Conservation (phyloP, 2,888 invertebrate genomes). For the Heliconius sara region DNA sequence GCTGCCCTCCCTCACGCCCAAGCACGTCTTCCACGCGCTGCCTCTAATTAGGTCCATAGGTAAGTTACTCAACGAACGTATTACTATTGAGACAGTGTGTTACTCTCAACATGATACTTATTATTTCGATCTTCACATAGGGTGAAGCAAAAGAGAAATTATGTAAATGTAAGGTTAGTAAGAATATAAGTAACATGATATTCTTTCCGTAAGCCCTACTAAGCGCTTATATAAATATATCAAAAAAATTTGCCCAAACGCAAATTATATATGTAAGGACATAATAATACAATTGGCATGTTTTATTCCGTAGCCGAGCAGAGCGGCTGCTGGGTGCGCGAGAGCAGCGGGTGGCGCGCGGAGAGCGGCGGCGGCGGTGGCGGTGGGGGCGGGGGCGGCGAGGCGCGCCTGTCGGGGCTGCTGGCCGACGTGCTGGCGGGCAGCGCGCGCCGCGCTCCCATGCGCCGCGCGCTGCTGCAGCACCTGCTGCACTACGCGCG, state of each 20-base stretch:
- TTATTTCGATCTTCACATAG: no score
- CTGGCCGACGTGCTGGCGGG: slow-evolving; percentile 87
- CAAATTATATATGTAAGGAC: no score
- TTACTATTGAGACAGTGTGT: no score
- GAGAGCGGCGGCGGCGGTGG: slow-evolving; percentile 80
- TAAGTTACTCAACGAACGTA: slow-evolving; percentile 56
- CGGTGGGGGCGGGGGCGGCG: slow-evolving; percentile 80
- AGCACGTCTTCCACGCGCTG: slow-evolving; percentile 85
- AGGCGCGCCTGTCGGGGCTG: slow-evolving; percentile 84
- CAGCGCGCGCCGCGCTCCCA: slow-evolving; percentile 83
- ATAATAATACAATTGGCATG: no score
- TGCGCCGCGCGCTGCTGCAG: slow-evolving; percentile 88
- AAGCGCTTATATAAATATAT: no score
- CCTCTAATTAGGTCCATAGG: slow-evolving; percentile 88
- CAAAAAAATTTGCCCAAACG: no score
- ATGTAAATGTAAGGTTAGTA: no score
- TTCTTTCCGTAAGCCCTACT: no score
- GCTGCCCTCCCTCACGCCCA: slow-evolving; percentile 86
- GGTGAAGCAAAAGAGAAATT: no score
- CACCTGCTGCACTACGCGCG: slow-evolving; percentile 88
- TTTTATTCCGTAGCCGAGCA: slow-evolving; percentile 66
- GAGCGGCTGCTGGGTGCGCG: slow-evolving; percentile 61
- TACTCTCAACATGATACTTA: no score
- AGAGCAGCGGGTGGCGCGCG: slow-evolving; percentile 52
- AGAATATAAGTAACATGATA: no score